Conservation (phyloP, 2,797 vertebrate genomes). For the Bufotes viridis region DNA sequence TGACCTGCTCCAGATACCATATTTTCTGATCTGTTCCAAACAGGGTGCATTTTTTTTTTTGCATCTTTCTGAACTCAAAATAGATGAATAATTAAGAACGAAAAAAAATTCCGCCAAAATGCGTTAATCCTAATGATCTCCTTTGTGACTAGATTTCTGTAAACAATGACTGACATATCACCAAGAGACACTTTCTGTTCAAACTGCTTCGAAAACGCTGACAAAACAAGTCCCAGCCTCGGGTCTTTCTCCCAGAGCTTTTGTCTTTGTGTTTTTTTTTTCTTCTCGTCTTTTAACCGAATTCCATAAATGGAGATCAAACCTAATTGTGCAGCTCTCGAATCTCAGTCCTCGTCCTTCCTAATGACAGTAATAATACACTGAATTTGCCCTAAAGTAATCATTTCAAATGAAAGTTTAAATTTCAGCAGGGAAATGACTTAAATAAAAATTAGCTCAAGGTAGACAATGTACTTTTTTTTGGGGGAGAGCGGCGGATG, state of each 20-base stretch:
- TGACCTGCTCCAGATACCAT: not conserved
- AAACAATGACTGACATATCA: slow-evolving; percentile 38
- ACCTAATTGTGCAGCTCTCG: slow-evolving; percentile 37
- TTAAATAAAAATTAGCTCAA: slow-evolving; percentile 25
- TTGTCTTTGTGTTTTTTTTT: slow-evolving; percentile 58
- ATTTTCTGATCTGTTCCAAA: not conserved
- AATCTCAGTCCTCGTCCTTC: slow-evolving; percentile 34
- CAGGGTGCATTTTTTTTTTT: slow-evolving; percentile 3
- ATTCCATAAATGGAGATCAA: slow-evolving; percentile 55
- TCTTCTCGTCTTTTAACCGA: slow-evolving; percentile 40
- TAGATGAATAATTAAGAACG: slow-evolving; percentile 26
- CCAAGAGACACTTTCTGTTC: slow-evolving; percentile 8
- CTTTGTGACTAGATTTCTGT: slow-evolving; percentile 42
- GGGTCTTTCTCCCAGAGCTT: slow-evolving; percentile 14
- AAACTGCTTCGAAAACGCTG: slow-evolving; percentile 31
- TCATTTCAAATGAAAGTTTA: slow-evolving; percentile 47
- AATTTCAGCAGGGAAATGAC: slow-evolving; percentile 33
- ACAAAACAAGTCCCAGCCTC: slow-evolving; percentile 19
- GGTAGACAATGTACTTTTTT: slow-evolving; percentile 26
- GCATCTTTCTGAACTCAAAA: not conserved
- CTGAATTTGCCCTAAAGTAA: slow-evolving; percentile 57
- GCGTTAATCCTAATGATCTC: slow-evolving; percentile 45
- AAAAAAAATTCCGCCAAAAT: slow-evolving; percentile 32
- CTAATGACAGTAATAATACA: slow-evolving; percentile 55
- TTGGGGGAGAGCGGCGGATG: not conserved